Evolutionary conservation across 2,888 invertebrate species (phyloP).

Genomic region (Himalopsyche kuldschensis): DNA sequence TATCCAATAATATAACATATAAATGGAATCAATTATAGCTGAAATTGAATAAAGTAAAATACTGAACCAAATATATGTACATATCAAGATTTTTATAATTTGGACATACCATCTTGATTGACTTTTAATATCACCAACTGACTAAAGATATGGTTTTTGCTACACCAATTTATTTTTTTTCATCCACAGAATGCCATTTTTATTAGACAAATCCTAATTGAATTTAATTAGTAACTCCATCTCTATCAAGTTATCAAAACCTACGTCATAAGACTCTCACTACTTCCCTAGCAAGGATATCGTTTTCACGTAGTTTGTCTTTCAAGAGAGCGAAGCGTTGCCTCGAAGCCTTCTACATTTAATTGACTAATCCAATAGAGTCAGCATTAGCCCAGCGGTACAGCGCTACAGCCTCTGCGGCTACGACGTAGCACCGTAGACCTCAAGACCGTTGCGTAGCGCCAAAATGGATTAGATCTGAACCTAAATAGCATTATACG

Average conservation of each 20-base stretch:
- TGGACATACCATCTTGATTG: too few species aligned
- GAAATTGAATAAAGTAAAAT: too few species aligned
- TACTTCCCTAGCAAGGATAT: background rate
- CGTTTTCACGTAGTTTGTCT: slow-evolving; percentile 1
- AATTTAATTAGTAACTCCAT: background rate
- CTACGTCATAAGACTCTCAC: background rate
- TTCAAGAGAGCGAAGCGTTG: background rate
- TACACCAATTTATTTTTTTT: too few species aligned
- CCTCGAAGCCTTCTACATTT: background rate
- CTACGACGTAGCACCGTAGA: background rate
- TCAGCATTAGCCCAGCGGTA: background rate
- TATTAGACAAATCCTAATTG: too few species aligned
- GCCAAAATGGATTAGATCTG: slow-evolving; percentile 18
- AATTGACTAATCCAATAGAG: background rate
- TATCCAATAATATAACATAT: too few species aligned
- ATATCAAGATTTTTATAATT: too few species aligned
- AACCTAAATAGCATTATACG: slow-evolving; percentile 6
- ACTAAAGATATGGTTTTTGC: too few species aligned
- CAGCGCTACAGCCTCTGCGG: background rate
- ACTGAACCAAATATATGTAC: too few species aligned
- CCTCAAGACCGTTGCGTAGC: background rate
- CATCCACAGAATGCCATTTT: too few species aligned
- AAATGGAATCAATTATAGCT: too few species aligned
- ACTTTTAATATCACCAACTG: too few species aligned
- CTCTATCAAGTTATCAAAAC: background rate